phyloP scores from a whole-genome alignment of 2,113 vertebrate genomes.

The Gasterosteus nipponicus region DNA sequence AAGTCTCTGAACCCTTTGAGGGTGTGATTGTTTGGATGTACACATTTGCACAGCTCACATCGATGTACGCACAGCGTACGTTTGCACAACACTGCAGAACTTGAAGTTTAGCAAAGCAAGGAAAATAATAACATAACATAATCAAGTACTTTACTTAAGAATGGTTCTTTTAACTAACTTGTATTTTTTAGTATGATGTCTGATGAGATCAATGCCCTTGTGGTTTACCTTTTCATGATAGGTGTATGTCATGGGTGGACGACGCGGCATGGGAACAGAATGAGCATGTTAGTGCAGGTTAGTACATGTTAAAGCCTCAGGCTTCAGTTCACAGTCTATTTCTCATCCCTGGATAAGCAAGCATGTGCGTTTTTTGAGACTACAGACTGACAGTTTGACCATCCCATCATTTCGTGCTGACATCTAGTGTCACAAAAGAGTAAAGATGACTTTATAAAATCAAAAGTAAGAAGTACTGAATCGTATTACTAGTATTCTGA shows the following conservation, averaged over 20 bases:
- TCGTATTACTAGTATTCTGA: neutral
- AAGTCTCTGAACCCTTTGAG: neutral
- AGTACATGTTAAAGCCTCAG: neutral
- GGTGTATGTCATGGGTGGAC: neutral
- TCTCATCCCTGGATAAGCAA: neutral
- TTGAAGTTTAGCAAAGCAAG: neutral
- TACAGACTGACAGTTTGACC: neutral
- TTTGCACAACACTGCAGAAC: neutral
- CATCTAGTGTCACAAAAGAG: slow-evolving; percentile 38
- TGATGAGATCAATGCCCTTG: neutral
- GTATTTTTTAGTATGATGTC: neutral
- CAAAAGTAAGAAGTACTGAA: neutral
- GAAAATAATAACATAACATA: neutral
- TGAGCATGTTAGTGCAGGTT: slow-evolving; percentile 7
- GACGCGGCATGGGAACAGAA: neutral
- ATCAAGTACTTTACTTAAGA: neutral
- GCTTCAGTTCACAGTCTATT: slow-evolving; percentile 4
- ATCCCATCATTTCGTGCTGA: slow-evolving; percentile 14
- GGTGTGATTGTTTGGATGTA: neutral
- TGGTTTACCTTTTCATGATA: neutral
- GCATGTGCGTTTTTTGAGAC: neutral
- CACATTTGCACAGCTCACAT: neutral
- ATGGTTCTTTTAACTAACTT: neutral
- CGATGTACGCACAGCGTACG: neutral
- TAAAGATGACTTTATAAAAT: neutral